These are phyloP conservation scores for Eubucco bourcierii DNA, from an alignment of 2,113 vertebrate species.

Conservation along the genomic window DNA sequence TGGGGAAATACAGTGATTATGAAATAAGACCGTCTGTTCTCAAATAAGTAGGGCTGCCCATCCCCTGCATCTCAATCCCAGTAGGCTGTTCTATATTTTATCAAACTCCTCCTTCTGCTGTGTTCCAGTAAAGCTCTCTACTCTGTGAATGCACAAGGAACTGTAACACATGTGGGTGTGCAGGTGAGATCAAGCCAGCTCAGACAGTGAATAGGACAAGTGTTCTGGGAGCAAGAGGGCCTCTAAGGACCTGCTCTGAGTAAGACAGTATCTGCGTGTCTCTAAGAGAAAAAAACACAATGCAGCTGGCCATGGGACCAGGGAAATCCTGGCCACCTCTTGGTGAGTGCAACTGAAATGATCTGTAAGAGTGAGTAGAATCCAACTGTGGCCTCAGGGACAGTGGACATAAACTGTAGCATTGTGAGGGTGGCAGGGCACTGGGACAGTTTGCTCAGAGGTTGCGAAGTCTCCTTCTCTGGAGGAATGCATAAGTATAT, in stretches of 20 bases:
- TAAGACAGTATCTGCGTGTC: neutral
- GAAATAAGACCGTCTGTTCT: neutral
- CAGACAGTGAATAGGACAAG: neutral
- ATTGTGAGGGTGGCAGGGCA: no score
- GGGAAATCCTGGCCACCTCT: neutral
- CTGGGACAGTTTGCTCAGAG: no score
- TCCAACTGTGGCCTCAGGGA: no score
- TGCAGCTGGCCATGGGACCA: fast-evolving
- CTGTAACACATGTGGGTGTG: neutral
- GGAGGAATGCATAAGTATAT: no score
- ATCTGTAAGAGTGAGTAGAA: neutral
- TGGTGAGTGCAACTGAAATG: neutral
- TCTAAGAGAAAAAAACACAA: neutral
- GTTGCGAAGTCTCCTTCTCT: no score
- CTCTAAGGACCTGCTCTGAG: neutral
- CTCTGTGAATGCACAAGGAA: no score
- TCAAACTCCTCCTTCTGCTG: neutral
- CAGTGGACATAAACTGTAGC: no score
- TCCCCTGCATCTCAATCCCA: neutral
- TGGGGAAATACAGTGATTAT: neutral
- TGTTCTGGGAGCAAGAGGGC: neutral
- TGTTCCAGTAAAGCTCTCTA: neutral
- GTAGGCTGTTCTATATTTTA: neutral
- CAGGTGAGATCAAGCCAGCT: neutral
- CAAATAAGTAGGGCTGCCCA: neutral